Conservation (phyloP, 2,888 invertebrate genomes). For the Cheilosia urbana region DNA sequence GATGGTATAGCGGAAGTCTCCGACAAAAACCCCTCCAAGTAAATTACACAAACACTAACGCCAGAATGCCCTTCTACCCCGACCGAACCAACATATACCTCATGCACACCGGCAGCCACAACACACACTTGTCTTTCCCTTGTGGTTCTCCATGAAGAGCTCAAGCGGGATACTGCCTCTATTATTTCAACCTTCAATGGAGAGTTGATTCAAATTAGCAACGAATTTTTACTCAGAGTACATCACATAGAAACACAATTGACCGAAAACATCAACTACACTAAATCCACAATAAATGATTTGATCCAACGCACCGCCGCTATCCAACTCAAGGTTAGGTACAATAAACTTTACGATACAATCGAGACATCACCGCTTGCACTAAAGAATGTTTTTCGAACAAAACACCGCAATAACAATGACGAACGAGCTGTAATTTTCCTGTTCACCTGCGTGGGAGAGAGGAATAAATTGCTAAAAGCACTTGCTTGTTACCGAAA, state of each 20-base stretch:
- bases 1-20: slow-evolving; percentile 9
- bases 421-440: slow-evolving; percentile 15
- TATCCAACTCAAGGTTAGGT: neutral
- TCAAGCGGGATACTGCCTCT: neutral
- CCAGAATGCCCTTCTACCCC: neutral
- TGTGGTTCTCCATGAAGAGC: slow-evolving; percentile 13
- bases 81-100: neutral
- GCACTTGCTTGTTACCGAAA: neutral
- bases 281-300: slow-evolving; percentile 1
- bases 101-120: slow-evolving; percentile 12
- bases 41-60: neutral
- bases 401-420: neutral
- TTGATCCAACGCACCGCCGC: neutral
- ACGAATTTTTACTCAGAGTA: slow-evolving; percentile 17
- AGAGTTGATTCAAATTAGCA: slow-evolving; percentile 17
- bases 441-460: slow-evolving; percentile 8
- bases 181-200: slow-evolving; percentile 12
- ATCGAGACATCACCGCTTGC: slow-evolving; percentile 9
- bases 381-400: slow-evolving; percentile 23
- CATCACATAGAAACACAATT: neutral
- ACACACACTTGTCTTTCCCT: slow-evolving; percentile 3
- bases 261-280: slow-evolving; percentile 17
- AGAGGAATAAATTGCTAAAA: slow-evolving; percentile 2
- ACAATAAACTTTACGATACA: slow-evolving; percentile 4
- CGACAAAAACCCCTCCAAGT: slow-evolving; percentile 3